These are phyloP conservation scores for Xanthostigma xanthostigma DNA, from an alignment of 2,888 invertebrate species.

Conservation along the genomic window DNA sequence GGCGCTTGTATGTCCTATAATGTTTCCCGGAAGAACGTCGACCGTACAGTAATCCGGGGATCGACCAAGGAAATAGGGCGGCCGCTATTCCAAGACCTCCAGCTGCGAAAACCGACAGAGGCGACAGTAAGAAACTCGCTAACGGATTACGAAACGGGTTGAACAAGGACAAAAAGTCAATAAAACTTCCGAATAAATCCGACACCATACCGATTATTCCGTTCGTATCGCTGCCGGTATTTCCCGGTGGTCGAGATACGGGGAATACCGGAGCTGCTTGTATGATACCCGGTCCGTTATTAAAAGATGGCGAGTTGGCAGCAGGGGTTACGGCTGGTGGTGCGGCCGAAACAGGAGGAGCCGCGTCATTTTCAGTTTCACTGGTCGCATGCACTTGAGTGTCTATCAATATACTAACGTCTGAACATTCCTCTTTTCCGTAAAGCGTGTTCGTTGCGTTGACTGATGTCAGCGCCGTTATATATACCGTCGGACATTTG, in stretches of 20 bases:
- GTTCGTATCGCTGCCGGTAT: background rate
- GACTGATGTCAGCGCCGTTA: conserved; percentile 37
- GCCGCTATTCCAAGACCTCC: conserved; percentile 44
- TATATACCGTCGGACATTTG: conserved; percentile 38
- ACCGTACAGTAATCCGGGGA: conserved; percentile 32
- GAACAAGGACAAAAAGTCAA: conserved; percentile 35
- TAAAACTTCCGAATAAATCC: conserved; percentile 34
- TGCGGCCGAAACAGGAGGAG: conserved; percentile 12
- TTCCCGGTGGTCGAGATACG: conserved; percentile 7
- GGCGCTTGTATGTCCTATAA: conserved; percentile 14
- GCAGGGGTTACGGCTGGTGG: conserved; percentile 11
- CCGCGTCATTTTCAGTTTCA: conserved; percentile 20
- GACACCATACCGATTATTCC: conserved; percentile 15
- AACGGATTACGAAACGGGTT: conserved; percentile 35
- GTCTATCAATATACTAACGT: conserved; percentile 53
- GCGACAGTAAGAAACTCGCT: conserved; percentile 40
- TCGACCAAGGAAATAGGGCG: conserved; percentile 46
- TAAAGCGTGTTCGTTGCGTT: conserved; percentile 25
- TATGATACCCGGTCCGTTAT: conserved; percentile 5
- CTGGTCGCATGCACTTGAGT: conserved; percentile 49
- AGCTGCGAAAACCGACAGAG: conserved; percentile 44
- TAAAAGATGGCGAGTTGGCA: conserved; percentile 5
- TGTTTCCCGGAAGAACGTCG: conserved; percentile 15
- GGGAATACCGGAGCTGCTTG: conserved; percentile 15
- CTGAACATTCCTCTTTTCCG: conserved; percentile 49